Evolutionary conservation across 2,888 invertebrate species (phyloP).

Genomic region (Drosophila eohydei): DNA sequence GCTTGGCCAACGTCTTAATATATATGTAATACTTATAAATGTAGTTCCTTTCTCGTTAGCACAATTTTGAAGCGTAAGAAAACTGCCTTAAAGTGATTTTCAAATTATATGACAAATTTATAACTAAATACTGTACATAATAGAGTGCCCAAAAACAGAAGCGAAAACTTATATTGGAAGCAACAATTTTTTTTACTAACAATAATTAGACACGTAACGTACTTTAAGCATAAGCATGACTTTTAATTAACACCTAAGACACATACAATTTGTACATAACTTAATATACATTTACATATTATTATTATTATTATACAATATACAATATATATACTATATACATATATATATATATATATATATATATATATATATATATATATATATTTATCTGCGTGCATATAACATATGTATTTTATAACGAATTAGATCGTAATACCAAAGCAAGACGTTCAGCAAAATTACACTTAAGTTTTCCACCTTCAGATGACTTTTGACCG

Average conservation of each 20-base stretch:
- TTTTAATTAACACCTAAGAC: slow-evolving; percentile 61
- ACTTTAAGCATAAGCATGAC: slow-evolving; percentile 67
- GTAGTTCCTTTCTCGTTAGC: slow-evolving; percentile 65
- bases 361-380: slow-evolving; percentile 22
- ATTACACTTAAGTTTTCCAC: slow-evolving; percentile 75
- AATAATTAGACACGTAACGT: slow-evolving; percentile 63
- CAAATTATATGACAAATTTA: slow-evolving; percentile 58
- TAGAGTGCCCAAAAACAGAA: slow-evolving; percentile 52
- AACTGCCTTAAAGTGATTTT: slow-evolving; percentile 81
- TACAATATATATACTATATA: slow-evolving; percentile 35
- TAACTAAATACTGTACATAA: slow-evolving; percentile 61
- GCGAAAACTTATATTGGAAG: slow-evolving; percentile 34
- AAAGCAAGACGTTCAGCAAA: slow-evolving; percentile 64
- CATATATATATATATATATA: slow-evolving; percentile 18
- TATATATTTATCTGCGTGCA: slow-evolving; percentile 9
- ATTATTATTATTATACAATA: slow-evolving; percentile 22
- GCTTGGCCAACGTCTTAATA: slow-evolving; percentile 11
- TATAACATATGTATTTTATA: slow-evolving; percentile 45
- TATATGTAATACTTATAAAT: slow-evolving; percentile 19
- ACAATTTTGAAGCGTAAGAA: slow-evolving; percentile 61
- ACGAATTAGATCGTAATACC: slow-evolving; percentile 41
- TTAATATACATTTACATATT: slow-evolving; percentile 48
- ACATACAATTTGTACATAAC: slow-evolving; percentile 54
- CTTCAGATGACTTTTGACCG: slow-evolving; percentile 75
- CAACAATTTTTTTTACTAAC: slow-evolving; percentile 65